Evolutionary conservation across 53 echinoderm and acorn worm genomes (phyloP).

Genomic region (Stichopus horrens): DNA sequence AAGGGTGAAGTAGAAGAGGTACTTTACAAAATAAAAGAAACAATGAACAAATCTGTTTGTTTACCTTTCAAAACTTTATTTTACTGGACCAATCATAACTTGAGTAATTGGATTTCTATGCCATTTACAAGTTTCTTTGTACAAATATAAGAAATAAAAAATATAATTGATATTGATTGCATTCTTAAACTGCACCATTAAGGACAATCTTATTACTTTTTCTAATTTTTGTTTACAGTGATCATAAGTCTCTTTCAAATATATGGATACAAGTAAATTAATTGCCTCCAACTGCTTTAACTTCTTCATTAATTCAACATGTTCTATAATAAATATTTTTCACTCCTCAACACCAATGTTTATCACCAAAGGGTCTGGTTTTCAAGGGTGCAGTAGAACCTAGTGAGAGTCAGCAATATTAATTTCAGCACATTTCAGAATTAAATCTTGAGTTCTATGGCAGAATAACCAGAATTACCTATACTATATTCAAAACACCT

Average conservation of each 20-base stretch:
- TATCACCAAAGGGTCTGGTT: too few relatives aligned
- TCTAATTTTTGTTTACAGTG: neutral
- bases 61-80: neutral
- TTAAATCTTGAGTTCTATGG: too few relatives aligned
- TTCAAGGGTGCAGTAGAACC: too few relatives aligned
- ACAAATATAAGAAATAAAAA: slow-evolving; percentile 45
- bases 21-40: too few relatives aligned
- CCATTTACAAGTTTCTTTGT: slow-evolving; percentile 13
- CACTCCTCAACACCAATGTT: too few relatives aligned
- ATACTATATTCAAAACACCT: too few relatives aligned
- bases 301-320: too few relatives aligned
- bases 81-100: neutral
- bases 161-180: slow-evolving; percentile 37
- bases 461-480: too few relatives aligned
- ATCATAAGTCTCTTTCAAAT: neutral
- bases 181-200: slow-evolving; percentile 39
- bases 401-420: too few relatives aligned
- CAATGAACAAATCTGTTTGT: neutral
- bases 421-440: too few relatives aligned
- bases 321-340: too few relatives aligned
- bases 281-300: neutral
- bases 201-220: slow-evolving; percentile 39
- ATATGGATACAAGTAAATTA: slow-evolving; percentile 8
- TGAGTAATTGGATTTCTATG: slow-evolving; percentile 15
- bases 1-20: too few relatives aligned